Conservation (phyloP, 2,888 invertebrate species). For the Trachelus tabidus region DNA sequence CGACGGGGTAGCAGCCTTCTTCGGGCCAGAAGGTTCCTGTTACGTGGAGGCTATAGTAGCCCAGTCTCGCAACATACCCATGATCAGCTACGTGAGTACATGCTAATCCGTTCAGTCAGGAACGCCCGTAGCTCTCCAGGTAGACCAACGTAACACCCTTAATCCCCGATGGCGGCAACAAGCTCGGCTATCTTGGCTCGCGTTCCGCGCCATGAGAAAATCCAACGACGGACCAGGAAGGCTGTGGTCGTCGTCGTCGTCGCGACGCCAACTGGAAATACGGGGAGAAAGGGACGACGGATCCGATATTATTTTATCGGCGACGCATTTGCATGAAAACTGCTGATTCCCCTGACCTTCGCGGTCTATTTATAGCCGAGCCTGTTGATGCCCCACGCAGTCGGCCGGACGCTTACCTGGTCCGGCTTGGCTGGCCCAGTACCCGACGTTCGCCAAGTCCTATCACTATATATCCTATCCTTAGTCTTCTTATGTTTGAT, state of each 20-base stretch:
- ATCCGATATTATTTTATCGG: slow-evolving; percentile 56
- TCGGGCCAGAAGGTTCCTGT: slow-evolving; percentile 95
- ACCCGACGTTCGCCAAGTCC: background rate
- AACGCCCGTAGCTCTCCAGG: background rate
- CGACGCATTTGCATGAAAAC: slow-evolving; percentile 61
- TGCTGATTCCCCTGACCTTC: slow-evolving; percentile 63
- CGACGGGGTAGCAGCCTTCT: slow-evolving; percentile 89
- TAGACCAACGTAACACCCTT: background rate
- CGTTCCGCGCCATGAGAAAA: background rate
- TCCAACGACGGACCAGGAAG: background rate
- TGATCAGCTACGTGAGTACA: slow-evolving; percentile 94
- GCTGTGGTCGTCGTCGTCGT: background rate
- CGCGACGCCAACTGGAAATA: background rate
- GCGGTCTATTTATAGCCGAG: slow-evolving; percentile 58
- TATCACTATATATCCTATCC: background rate
- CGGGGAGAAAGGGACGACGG: slow-evolving; percentile 42
- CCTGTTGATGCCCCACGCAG: slow-evolving; percentile 54
- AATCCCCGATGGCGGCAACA: background rate
- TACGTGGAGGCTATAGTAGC: slow-evolving; percentile 95
- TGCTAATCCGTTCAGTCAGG: background rate
- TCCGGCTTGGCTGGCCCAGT: slow-evolving; percentile 21
- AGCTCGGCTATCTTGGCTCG: background rate
- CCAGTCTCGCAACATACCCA: slow-evolving; percentile 92
- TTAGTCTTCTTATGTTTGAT: background rate
- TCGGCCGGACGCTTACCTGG: slow-evolving; percentile 49